These are phyloP conservation scores for Scatophagus argus DNA, from an alignment of 2,113 vertebrate species.

Conservation along the genomic window DNA sequence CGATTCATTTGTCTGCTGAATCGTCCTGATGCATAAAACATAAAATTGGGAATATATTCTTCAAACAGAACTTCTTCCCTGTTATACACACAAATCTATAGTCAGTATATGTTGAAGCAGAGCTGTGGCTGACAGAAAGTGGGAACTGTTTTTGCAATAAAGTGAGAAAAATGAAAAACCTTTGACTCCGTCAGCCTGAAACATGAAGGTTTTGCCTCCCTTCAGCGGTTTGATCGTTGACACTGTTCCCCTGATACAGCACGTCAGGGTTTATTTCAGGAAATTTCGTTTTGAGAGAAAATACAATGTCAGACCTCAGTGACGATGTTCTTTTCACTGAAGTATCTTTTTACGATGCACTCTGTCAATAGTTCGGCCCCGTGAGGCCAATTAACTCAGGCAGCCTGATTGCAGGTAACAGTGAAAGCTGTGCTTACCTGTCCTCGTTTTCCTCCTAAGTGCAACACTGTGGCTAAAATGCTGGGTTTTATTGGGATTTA, in stretches of 20 bases:
- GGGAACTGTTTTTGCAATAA: no score
- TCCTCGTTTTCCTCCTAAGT: background rate
- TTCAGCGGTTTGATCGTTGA: slow-evolving; percentile 40
- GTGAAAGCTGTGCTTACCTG: background rate
- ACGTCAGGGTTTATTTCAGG: slow-evolving; percentile 39
- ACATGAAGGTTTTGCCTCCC: slow-evolving; percentile 3
- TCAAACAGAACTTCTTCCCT: no score
- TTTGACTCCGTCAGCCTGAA: background rate
- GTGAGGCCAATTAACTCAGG: slow-evolving; percentile 54
- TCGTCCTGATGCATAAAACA: background rate
- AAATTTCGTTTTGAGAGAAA: slow-evolving; percentile 1
- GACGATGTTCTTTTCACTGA: background rate
- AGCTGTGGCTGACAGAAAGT: no score
- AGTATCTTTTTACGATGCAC: slow-evolving; percentile 20
- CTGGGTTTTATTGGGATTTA: slow-evolving; percentile 24
- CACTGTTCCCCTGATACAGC: background rate
- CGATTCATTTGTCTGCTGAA: slow-evolving; percentile 15
- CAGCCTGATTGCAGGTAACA: slow-evolving; percentile 24
- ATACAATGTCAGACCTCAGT: slow-evolving; percentile 5
- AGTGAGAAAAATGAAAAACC: background rate
- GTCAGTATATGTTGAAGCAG: background rate
- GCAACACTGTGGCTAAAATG: slow-evolving; percentile 6
- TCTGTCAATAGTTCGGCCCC: slow-evolving; percentile 31
- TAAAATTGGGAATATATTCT: background rate
- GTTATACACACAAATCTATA: background rate